Evolutionary conservation across 2,113 vertebrate genomes (phyloP), one percentile per base, ranked within the genome.

Genomic region (Chunga burmeisteri): DNA sequence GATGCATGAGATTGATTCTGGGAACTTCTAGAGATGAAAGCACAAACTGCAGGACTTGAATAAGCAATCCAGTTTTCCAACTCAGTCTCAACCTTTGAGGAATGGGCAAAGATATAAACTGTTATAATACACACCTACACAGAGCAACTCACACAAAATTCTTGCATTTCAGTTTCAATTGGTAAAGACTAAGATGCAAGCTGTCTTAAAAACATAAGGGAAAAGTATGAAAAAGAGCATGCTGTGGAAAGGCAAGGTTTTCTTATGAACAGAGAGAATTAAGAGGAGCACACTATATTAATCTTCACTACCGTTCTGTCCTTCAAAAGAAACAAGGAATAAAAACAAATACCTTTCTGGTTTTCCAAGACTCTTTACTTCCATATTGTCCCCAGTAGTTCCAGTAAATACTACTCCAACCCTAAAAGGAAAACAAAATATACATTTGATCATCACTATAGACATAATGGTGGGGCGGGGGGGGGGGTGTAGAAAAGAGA

Each of bases 301-400:
- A 94, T 40, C 32, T 77, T 61, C 55, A 90, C 50, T 88, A 91
- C 26, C 86, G 67, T 79, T 62, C 22, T 65, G 26, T 47, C 79
- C 30, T 44, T 86, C 58, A 81, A 81, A 23, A 94, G 22, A 92
- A 90, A 66, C 2, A 75, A 94, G 18, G 18, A 72, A 46, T 67
- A 81, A 75, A 93, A 96, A 18, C 19, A 4, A 95, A 68, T 98
- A 99, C 99, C 98, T 99, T 97, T 99, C 99, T 86, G 97, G 94
- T 97, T 98, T 99, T 95, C 99, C 99, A 84, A 99, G 99, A 56
- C 98, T 98, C 98, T 99, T 99, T 96, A 99, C 98, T 97, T 99
- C 99, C 99, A 99, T 98, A 40, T 52, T 98, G 89, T 99, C 98
- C 78, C 98, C 99, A 67, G 61, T 98, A 97, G 90, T 98, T 94